A percentile compares a stretch with the other conserved stretches of the same genome.
phyloP scores from a whole-genome alignment of 2,113 vertebrate genomes.

The Pogona vitticeps region DNA sequence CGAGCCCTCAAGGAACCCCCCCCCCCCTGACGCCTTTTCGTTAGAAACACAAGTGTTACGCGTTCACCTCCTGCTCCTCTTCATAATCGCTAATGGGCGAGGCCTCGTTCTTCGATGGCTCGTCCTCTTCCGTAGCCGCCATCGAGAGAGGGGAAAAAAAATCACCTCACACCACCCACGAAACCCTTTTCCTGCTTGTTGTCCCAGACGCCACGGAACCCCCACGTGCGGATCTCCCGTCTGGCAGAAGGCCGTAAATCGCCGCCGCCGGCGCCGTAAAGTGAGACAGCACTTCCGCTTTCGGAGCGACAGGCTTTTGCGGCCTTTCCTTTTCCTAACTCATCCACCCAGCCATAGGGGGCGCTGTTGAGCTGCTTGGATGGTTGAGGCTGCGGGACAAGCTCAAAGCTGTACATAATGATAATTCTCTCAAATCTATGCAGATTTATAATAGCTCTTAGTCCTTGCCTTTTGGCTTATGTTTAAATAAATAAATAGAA shows the following conservation, averaged over 20 bases:
- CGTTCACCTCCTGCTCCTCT: not conserved
- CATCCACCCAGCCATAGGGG: not conserved
- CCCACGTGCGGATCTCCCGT: not conserved
- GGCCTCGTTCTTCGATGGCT: not conserved
- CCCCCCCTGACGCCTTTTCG: too few relatives aligned
- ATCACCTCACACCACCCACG: not conserved
- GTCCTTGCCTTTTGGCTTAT: not conserved
- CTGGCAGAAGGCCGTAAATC: not conserved
- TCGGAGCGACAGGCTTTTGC: not conserved
- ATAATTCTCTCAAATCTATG: not conserved
- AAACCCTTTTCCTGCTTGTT: not conserved
- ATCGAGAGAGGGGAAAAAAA: not conserved
- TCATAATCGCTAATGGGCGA: not conserved
- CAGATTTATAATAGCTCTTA: not conserved
- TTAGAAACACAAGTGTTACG: too few relatives aligned
- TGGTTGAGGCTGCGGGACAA: not conserved
- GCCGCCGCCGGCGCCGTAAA: slow-evolving; percentile 1
- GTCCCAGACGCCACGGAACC: too few relatives aligned
- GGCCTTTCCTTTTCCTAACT: not conserved
- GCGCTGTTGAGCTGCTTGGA: not conserved
- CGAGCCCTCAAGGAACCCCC: not conserved
- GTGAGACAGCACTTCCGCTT: not conserved
- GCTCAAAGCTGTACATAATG: not conserved
- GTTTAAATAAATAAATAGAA: too few relatives aligned
- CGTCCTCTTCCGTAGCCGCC: not conserved